Conservation (phyloP, 92 coral and sea anemone genomes). For the Phenganax subtilis region DNA sequence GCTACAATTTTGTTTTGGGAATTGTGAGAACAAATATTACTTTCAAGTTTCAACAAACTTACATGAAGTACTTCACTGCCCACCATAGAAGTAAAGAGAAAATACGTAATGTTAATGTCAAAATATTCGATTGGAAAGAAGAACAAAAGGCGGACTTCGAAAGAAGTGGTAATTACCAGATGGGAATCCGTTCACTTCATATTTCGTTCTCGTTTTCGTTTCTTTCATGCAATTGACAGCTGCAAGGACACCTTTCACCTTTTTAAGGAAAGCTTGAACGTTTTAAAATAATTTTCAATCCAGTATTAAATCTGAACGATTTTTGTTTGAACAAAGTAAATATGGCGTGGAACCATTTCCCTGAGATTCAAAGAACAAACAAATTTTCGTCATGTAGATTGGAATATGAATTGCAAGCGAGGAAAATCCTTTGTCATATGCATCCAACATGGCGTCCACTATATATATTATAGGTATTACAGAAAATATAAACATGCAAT, state of each 20-base stretch:
- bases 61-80: conserved; percentile 88
- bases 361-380: conserved; percentile 29
- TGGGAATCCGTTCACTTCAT: conserved; percentile 73
- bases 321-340: not conserved
- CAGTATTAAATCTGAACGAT: not conserved
- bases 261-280: not conserved
- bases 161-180: conserved; percentile 51
- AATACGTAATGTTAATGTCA: not conserved
- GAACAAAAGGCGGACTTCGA: not conserved
- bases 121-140: not conserved
- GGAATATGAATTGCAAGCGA: no score
- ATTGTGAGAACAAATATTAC: not conserved
- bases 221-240: conserved; percentile 94
- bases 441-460: no score
- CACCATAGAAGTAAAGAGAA: conserved; percentile 22
- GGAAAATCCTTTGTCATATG: no score
- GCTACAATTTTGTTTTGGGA: no score
- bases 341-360: conserved; percentile 7
- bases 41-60: not conserved
- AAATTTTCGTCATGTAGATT: not conserved
- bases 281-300: not conserved
- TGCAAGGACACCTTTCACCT: conserved; percentile 81
- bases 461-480: no score
- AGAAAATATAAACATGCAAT: no score
- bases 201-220: conserved; percentile 59